Conservation (phyloP, 2,888 invertebrate species). For the Nymphalis polychloros region DNA sequence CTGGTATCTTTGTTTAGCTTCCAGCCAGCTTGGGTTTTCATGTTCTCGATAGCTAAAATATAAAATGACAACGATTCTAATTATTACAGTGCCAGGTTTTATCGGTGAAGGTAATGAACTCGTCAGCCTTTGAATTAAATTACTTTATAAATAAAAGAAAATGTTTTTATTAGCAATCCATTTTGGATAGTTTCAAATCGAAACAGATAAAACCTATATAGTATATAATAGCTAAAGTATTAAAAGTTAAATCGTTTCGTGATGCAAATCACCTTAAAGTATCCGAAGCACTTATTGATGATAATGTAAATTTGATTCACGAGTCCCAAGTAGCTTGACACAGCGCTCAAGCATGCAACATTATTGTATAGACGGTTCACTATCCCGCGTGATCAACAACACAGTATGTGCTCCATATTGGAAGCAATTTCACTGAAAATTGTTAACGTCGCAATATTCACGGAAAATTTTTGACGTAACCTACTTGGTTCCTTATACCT, state of each 20-base stretch:
- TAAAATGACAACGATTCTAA: not conserved
- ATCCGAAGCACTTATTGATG: not conserved
- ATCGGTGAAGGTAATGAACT: too few species aligned
- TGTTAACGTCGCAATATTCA: slow-evolving; percentile 23
- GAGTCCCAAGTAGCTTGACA: slow-evolving; percentile 16
- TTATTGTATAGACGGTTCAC: slow-evolving; percentile 16
- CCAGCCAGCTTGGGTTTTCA: slow-evolving; percentile 15
- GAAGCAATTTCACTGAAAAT: slow-evolving; percentile 26
- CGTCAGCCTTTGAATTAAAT: too few species aligned
- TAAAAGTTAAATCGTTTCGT: not conserved
- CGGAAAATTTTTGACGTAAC: slow-evolving; percentile 13
- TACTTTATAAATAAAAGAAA: too few species aligned
- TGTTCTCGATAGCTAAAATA: slow-evolving; percentile 12
- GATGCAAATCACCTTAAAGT: not conserved
- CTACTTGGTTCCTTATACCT: slow-evolving; percentile 8
- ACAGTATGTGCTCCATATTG: slow-evolving; percentile 20
- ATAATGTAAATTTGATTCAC: not conserved
- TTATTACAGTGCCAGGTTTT: too few species aligned
- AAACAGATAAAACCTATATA: too few species aligned
- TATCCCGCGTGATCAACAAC: slow-evolving; percentile 18
- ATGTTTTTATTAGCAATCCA: too few species aligned
- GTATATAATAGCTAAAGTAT: too few species aligned
- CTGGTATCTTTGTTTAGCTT: slow-evolving; percentile 34
- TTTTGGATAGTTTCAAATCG: too few species aligned
- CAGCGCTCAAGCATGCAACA: slow-evolving; percentile 16